A percentile compares a stretch with the other conserved stretches of the same genome.
Evolutionary conservation across 2,113 vertebrate species (phyloP).

Genomic region (Uropsilus gracilis): DNA sequence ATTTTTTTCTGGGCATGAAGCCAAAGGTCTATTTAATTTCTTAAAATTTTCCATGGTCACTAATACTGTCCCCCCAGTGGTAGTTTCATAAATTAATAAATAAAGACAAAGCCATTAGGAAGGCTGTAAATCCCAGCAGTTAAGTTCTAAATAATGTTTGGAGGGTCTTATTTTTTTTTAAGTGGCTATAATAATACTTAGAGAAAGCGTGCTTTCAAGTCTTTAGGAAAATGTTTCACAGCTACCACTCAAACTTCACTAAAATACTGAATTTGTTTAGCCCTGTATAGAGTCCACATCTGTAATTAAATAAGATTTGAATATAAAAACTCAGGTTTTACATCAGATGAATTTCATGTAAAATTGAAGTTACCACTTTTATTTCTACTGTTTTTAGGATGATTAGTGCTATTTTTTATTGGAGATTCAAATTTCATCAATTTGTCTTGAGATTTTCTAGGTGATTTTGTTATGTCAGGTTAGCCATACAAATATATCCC

Average conservation of each 20-base stretch:
- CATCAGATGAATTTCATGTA: neutral
- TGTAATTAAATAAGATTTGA: neutral
- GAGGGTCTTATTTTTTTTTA: neutral
- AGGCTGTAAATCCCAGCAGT: constrained; percentile 45
- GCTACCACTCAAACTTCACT: neutral
- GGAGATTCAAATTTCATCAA: neutral
- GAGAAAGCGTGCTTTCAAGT: neutral
- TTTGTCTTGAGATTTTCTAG: neutral
- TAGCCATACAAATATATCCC: neutral
- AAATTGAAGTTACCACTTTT: neutral
- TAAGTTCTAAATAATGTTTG: constrained; percentile 7
- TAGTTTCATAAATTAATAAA: constrained; percentile 71
- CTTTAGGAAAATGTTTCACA: neutral
- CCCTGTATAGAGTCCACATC: neutral
- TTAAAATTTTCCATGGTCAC: constrained; percentile 73
- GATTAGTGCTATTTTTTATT: neutral
- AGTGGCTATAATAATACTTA: neutral
- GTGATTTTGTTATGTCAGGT: neutral
- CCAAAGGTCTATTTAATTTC: constrained; percentile 80
- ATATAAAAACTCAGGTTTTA: neutral
- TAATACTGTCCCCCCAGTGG: constrained; percentile 13
- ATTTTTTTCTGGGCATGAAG: constrained; percentile 73
- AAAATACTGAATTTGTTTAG: neutral
- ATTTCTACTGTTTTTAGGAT: constrained; percentile 34
- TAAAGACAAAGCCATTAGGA: constrained; percentile 58